phyloP scores from a whole-genome alignment of 2,888 invertebrate genomes.

The Hirtodrosophila confusa region DNA sequence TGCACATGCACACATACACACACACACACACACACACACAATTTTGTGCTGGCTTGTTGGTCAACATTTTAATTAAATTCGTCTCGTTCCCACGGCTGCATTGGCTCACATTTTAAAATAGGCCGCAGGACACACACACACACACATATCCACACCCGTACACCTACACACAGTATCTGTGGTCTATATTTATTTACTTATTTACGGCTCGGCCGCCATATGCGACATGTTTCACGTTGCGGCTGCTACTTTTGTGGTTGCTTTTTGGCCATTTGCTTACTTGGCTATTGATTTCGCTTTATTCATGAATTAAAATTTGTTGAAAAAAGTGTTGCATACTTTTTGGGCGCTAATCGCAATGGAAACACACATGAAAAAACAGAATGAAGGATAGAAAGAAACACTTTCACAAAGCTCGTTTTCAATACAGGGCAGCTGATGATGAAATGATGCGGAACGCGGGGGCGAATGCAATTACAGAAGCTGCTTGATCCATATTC shows the following conservation, averaged over 20 bases:
- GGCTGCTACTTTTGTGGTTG: conserved; percentile 58
- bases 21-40: conserved; percentile 9
- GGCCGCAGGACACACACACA: conserved; percentile 21
- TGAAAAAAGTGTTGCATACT: conserved; percentile 13
- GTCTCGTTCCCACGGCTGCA: conserved; percentile 45
- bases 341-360: conserved; percentile 41
- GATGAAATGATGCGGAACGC: conserved; percentile 18
- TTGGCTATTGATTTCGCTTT: conserved; percentile 64
- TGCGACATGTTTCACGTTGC: conserved; percentile 65
- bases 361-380: conserved; percentile 36
- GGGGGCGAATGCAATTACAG: conserved; percentile 27
- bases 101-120: conserved; percentile 60
- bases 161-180: conserved; percentile 23
- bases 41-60: conserved; percentile 44
- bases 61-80: conserved; percentile 79
- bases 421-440: conserved; percentile 12
- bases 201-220: conserved; percentile 64
- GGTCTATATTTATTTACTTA: conserved; percentile 77
- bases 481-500: conserved; percentile 22
- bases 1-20: conserved; percentile 66
- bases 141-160: conserved; percentile 9
- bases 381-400: conserved; percentile 15
- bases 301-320: conserved; percentile 47
- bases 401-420: conserved; percentile 10
- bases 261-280: conserved; percentile 4